Evolutionary conservation across 2,797 vertebrate species (phyloP).

Genomic region (Labroides dimidiatus): DNA sequence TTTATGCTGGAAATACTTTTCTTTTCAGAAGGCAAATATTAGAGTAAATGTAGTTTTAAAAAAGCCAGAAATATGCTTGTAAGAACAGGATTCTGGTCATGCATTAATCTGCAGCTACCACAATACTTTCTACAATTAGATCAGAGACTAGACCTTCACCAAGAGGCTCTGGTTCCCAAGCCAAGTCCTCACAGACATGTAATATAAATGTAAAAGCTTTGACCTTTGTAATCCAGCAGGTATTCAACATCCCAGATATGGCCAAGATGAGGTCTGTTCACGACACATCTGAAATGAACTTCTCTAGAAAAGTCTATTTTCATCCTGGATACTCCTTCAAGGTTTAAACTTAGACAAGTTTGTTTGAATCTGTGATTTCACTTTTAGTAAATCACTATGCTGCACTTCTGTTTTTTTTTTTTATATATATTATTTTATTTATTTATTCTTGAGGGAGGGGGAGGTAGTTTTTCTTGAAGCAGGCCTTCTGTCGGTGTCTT

Average conservation of each 20-base stretch:
- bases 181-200: too few relatives aligned
- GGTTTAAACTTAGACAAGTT: not conserved
- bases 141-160: too few relatives aligned
- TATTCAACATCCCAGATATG: slow-evolving; percentile 1
- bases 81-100: too few relatives aligned
- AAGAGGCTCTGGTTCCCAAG: too few relatives aligned
- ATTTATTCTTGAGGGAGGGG: too few relatives aligned
- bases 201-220: slow-evolving; percentile 28
- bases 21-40: too few relatives aligned
- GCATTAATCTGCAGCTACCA: too few relatives aligned
- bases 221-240: slow-evolving; percentile 32
- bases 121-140: too few relatives aligned
- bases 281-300: not conserved
- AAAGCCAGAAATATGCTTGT: too few relatives aligned
- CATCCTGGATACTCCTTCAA: not conserved
- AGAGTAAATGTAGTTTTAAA: too few relatives aligned
- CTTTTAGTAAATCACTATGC: not conserved
- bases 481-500: slow-evolving; percentile 10
- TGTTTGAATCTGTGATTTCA: not conserved
- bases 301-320: not conserved
- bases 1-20: too few relatives aligned
- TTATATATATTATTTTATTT: not conserved
- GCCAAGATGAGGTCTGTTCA: not conserved
- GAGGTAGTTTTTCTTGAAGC: not conserved
- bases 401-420: not conserved